These are phyloP conservation scores for Alethe castanea DNA, from an alignment of 2,113 vertebrate species.

Conservation along the genomic window DNA sequence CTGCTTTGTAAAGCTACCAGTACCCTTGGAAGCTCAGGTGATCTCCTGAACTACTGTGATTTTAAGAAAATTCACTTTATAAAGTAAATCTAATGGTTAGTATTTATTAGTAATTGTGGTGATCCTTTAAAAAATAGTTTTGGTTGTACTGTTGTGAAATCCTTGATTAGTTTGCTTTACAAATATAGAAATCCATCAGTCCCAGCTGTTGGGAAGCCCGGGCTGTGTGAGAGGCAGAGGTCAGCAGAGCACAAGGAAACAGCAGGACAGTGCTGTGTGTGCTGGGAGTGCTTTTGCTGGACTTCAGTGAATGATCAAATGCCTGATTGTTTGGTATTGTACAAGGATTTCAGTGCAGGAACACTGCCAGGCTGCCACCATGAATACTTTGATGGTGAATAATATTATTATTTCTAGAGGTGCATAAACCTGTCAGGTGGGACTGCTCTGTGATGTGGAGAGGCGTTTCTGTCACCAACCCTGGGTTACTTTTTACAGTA, in stretches of 20 bases:
- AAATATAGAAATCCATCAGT: background rate
- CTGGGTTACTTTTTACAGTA: background rate
- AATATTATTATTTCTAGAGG: background rate
- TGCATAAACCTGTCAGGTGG: background rate
- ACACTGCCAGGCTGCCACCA: background rate
- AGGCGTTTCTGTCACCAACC: accelerated
- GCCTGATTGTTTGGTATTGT: background rate
- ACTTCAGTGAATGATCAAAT: background rate
- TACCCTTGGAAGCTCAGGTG: background rate
- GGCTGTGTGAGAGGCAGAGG: background rate
- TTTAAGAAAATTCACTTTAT: background rate
- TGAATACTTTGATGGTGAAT: background rate
- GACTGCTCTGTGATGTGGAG: background rate
- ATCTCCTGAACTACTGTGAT: background rate
- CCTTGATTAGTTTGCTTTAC: background rate
- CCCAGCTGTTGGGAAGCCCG: accelerated
- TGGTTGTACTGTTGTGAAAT: background rate
- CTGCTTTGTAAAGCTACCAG: background rate
- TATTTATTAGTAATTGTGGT: background rate
- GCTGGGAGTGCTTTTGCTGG: background rate
- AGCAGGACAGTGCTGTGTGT: background rate
- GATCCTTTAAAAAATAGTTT: background rate
- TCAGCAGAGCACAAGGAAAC: background rate
- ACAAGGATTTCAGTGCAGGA: background rate
- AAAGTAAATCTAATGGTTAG: background rate